These are phyloP conservation scores for Dinoponera quadriceps DNA, from an alignment of 1,140 invertebrate species.

Conservation along the genomic window DNA sequence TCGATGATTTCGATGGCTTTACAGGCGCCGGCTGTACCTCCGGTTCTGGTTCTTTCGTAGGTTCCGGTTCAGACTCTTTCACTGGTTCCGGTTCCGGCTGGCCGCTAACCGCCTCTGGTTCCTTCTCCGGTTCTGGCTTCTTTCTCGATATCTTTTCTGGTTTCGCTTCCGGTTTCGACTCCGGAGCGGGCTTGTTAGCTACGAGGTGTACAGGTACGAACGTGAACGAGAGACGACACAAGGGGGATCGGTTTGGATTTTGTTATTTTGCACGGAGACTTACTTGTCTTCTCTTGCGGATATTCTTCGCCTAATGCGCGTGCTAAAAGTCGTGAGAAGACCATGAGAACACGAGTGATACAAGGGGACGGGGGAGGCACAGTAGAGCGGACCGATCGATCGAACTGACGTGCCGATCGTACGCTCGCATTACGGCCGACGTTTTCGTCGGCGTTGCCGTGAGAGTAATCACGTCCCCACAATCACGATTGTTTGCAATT, in stretches of 20 bases:
- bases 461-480: slow-evolving; percentile 18
- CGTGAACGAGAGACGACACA: not conserved
- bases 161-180: slow-evolving; percentile 65
- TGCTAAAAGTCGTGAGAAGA: slow-evolving; percentile 76
- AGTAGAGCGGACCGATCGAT: slow-evolving; percentile 1
- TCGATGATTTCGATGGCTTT: slow-evolving; percentile 26
- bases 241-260: not conserved
- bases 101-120: slow-evolving; percentile 61
- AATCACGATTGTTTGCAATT: slow-evolving; percentile 1
- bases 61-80: slow-evolving; percentile 41
- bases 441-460: not conserved
- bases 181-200: slow-evolving; percentile 29
- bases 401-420: not conserved
- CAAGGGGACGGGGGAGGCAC: not conserved
- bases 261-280: not conserved
- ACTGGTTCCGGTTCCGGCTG: slow-evolving; percentile 54
- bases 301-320: slow-evolving; percentile 77
- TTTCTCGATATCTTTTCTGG: slow-evolving; percentile 54
- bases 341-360: slow-evolving; percentile 41
- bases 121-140: slow-evolving; percentile 45
- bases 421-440: not conserved
- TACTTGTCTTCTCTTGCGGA: slow-evolving; percentile 50
- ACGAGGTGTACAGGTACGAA: slow-evolving; percentile 9
- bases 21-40: slow-evolving; percentile 51
- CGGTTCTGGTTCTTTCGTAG: slow-evolving; percentile 58